Percentiles rank a stretch among this genome's conserved stretches.
Evolutionary conservation across 1,140 invertebrate species (phyloP).

Genomic region (Myzus persicae): DNA sequence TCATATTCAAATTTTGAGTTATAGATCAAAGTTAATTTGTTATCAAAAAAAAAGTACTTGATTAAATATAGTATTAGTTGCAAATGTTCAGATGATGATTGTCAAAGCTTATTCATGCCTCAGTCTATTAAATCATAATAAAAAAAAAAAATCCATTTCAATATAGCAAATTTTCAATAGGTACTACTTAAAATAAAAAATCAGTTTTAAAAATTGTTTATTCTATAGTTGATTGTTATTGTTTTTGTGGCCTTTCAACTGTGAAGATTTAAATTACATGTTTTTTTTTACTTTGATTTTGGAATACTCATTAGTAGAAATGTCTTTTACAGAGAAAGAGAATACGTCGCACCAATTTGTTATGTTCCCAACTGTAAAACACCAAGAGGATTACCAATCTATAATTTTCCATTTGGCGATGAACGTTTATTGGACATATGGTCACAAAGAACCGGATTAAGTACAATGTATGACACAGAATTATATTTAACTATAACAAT

Average conservation of each 20-base stretch:
- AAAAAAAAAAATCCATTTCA: background rate
- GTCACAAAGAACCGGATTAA: slow-evolving; percentile 15
- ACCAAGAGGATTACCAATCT: slow-evolving; percentile 22
- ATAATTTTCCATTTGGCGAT: slow-evolving; percentile 26
- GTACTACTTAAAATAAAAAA: background rate
- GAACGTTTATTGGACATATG: slow-evolving; percentile 34
- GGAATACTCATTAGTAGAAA: background rate
- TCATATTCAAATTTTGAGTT: background rate
- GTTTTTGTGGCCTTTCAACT: background rate
- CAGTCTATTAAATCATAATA: background rate
- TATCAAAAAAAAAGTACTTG: background rate
- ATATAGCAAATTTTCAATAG: background rate
- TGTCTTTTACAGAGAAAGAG: background rate
- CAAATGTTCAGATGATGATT: background rate
- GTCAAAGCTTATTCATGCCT: background rate
- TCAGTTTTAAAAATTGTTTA: background rate
- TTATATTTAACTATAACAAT: slow-evolving; percentile 18
- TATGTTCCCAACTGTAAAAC: slow-evolving; percentile 16
- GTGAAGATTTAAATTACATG: too few relatives aligned
- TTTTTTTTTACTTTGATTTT: background rate
- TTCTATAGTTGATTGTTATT: background rate
- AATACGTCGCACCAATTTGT: background rate
- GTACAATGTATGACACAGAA: background rate
- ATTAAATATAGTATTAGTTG: background rate
- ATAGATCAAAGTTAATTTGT: background rate